Evolutionary conservation across 92 coral and sea anemone species (phyloP).

Genomic region (Palythoa grandis): DNA sequence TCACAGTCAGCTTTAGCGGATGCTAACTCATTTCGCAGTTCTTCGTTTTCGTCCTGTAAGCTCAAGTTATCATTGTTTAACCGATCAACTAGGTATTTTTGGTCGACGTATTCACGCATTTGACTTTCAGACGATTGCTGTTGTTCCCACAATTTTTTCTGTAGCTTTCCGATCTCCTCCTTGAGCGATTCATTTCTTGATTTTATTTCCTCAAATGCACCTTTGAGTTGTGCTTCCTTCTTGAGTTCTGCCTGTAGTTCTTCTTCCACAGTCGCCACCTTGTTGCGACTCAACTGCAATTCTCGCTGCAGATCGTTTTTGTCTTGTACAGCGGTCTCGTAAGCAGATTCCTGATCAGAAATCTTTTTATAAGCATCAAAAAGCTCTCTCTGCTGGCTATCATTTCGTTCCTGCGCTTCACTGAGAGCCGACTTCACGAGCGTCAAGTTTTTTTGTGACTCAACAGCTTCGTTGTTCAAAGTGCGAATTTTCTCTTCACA

Average conservation of each 20-base stretch:
- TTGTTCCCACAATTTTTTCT: conserved; percentile 77
- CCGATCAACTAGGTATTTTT: conserved; percentile 72
- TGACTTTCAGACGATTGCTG: conserved; percentile 74
- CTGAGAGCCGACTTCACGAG: conserved; percentile 68
- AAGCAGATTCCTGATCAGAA: conserved; percentile 85
- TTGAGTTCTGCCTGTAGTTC: conserved; percentile 86
- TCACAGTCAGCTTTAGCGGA: conserved; percentile 73
- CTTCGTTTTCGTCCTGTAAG: conserved; percentile 69
- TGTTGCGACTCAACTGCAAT: conserved; percentile 69
- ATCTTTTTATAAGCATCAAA: conserved; percentile 85
- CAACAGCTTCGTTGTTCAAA: conserved; percentile 77
- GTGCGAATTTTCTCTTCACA: conserved; percentile 85
- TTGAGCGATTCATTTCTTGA: conserved; percentile 86
- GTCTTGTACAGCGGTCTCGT: conserved; percentile 74
- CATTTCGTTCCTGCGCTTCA: conserved; percentile 72
- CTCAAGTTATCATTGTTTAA: conserved; percentile 75
- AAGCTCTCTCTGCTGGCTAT: conserved; percentile 79
- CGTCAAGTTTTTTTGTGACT: conserved; percentile 73
- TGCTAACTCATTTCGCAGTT: conserved; percentile 71
- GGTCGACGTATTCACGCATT: conserved; percentile 72
- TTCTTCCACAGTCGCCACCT: conserved; percentile 76
- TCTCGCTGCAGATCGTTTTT: conserved; percentile 86
- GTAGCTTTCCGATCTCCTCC: conserved; percentile 87
- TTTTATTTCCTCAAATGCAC: conserved; percentile 79
- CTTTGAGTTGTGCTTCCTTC: conserved; percentile 87